Evolutionary conservation across 2,113 vertebrate species (phyloP), one percentile per base, ranked within the genome.

Genomic region (Istiophorus platypterus): DNA sequence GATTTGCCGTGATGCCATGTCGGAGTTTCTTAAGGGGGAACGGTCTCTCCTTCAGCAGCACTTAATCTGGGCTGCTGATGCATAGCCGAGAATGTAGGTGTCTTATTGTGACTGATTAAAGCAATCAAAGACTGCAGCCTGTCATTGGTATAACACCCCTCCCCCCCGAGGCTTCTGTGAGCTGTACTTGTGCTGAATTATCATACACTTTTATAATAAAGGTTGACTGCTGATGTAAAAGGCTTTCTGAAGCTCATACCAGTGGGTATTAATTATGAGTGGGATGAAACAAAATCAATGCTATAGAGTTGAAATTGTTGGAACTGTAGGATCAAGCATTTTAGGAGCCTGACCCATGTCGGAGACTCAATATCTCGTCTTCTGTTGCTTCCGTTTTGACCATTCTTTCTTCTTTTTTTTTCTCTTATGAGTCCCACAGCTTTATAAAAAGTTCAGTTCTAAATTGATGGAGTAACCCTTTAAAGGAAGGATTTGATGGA

Each of bases 11-110:
- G 15, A 45, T 64, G 41, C 42, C 22, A 47, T 20, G 1, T 63
- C 0, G 22, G 27, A 51, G 26, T 22, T 10, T 49, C 29, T 45
- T 0, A 6, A 56, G 29, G 31, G 45, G 18, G 13, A 54, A 7
- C 59, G 24, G 39, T 39, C 10, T 1, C 10, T 68, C 69, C 45
- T 14, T 29, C 17, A 13, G 26, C 4, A 1, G 34, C 3, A 9
- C 0, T 34, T 65, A 26, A 64, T 70, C 42, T 34, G 58, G 34
- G 15, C 13, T 49, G 34, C n/a, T 72, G 81, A 24, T 10, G 64
- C 45, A 1, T 47, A 2, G 37, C n/a, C 64, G 81, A 80, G 62
- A 52, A 20, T 27, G 76, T 56, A 24, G 26, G 41, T 77, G 34
- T 72, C 13, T 41, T 34, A 42, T 39, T 49, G n/a, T 45, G 20